Evolutionary conservation across 2,113 vertebrate genomes (phyloP).

Genomic region (Peucedramus taeniatus): DNA sequence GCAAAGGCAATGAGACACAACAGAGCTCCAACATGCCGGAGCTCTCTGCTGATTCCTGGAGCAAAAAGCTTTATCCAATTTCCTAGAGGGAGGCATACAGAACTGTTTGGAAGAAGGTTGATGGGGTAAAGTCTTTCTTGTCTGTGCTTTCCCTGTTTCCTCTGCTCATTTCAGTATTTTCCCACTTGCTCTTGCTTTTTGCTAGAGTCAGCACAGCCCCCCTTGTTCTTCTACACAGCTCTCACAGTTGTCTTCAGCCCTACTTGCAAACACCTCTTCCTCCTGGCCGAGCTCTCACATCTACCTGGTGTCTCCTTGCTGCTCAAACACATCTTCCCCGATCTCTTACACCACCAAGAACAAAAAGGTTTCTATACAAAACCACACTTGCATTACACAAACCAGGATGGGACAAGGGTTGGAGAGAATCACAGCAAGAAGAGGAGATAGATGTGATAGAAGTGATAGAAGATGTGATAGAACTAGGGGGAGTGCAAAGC

Average conservation of each 20-base stretch:
- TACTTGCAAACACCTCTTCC: neutral
- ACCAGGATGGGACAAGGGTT: neutral
- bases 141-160: neutral
- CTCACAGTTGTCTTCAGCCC: neutral
- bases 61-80: neutral
- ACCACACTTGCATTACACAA: neutral
- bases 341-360: neutral
- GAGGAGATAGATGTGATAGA: neutral
- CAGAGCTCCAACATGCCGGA: neutral
- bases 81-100: neutral
- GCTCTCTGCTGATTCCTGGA: neutral
- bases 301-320: neutral
- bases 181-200: neutral
- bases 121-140: neutral
- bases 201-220: neutral
- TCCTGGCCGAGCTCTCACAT: neutral
- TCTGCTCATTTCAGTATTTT: neutral
- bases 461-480: neutral
- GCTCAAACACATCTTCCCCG: neutral
- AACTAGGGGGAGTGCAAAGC: neutral
- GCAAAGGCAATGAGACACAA: neutral
- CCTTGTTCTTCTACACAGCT: neutral
- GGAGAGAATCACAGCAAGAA: neutral
- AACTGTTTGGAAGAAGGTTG: neutral
- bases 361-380: neutral